Conservation (phyloP, 1,140 invertebrate genomes). For the Saxidomus purpurata region DNA sequence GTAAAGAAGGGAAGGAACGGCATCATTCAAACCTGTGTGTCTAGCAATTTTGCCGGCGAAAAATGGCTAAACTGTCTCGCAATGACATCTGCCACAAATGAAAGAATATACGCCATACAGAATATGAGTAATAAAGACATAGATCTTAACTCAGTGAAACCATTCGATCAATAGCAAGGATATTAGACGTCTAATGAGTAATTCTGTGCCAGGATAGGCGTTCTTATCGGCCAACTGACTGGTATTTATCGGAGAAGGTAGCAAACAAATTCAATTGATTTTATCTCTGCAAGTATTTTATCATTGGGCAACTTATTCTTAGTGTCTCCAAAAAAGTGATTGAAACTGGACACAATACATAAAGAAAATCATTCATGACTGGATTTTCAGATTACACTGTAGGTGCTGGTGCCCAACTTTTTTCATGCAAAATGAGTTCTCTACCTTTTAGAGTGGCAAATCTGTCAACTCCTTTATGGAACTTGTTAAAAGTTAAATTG, state of each 20-base stretch:
- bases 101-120: not conserved
- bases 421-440: too few relatives aligned
- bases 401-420: too few relatives aligned
- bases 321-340: too few relatives aligned
- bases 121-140: not conserved
- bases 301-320: not conserved
- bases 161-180: constrained; percentile 9
- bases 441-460: too few relatives aligned
- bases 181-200: constrained; percentile 21
- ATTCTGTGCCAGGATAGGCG: not conserved
- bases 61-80: not conserved
- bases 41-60: not conserved
- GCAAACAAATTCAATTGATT: not conserved
- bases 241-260: not conserved
- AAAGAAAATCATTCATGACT: too few relatives aligned
- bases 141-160: not conserved
- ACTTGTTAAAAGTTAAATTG: too few relatives aligned
- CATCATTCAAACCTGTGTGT: not conserved
- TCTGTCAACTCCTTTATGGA: too few relatives aligned
- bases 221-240: not conserved
- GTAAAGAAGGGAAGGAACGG: not conserved
- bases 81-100: not conserved
- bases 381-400: too few relatives aligned
- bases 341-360: too few relatives aligned
- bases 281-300: not conserved